Percentiles rank a stretch among this genome's conserved stretches.
phyloP scores from a whole-genome alignment of 2,113 vertebrate species.

The Madoqua kirkii region DNA sequence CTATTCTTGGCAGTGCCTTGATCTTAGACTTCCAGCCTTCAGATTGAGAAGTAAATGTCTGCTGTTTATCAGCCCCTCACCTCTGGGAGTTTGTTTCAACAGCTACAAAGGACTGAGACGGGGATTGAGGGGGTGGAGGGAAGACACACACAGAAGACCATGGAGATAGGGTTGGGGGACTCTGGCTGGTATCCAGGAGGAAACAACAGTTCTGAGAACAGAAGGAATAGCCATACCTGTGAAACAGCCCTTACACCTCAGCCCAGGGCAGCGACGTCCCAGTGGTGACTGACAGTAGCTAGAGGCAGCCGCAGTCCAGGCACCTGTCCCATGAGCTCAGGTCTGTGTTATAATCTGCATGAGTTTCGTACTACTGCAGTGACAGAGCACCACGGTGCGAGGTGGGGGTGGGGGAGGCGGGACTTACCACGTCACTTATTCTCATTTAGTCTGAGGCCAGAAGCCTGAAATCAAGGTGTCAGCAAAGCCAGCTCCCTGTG shows the following conservation, averaged over 20 bases:
- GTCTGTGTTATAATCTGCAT: fast-evolving
- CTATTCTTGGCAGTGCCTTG: fast-evolving
- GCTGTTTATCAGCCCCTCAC: fast-evolving
- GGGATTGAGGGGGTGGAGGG: background rate
- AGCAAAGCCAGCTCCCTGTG: too few relatives aligned
- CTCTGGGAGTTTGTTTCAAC: too few relatives aligned
- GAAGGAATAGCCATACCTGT: fast-evolving
- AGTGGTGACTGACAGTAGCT: fast-evolving
- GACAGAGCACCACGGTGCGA: fast-evolving
- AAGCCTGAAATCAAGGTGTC: background rate
- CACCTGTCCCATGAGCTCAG: background rate
- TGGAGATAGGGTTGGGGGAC: background rate
- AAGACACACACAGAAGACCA: fast-evolving
- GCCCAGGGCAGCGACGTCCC: fast-evolving
- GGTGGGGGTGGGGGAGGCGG: too few relatives aligned
- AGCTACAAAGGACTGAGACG: fast-evolving
- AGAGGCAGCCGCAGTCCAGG: background rate
- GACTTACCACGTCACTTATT: background rate
- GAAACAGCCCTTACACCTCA: background rate
- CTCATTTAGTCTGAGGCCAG: background rate
- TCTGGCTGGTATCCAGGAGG: background rate
- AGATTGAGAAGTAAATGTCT: fast-evolving
- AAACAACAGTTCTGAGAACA: fast-evolving
- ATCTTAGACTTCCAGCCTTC: background rate
- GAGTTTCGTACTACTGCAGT: background rate